Conservation (phyloP, 2,888 invertebrate species). For the Lepidonotus clava region DNA sequence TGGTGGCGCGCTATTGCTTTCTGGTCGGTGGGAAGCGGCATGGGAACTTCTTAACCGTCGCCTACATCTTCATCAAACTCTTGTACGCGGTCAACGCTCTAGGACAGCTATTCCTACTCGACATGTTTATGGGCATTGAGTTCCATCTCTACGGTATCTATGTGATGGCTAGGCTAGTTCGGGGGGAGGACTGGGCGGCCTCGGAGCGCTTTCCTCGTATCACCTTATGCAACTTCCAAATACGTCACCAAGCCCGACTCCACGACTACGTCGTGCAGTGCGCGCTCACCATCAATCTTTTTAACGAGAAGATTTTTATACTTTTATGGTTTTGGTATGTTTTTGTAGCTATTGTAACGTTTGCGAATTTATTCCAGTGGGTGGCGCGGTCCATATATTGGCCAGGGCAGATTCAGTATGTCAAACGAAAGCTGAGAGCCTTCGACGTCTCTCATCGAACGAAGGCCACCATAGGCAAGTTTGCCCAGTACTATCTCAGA, state of each 20-base stretch:
- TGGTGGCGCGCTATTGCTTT: constrained; percentile 76
- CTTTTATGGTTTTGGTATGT: constrained; percentile 82
- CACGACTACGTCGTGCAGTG: constrained; percentile 81
- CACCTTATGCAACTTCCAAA: constrained; percentile 79
- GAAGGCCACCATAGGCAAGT: constrained; percentile 60
- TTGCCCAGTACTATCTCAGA: constrained; percentile 64
- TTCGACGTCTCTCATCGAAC: constrained; percentile 61
- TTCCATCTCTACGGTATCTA: constrained; percentile 81
- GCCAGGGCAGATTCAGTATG: constrained; percentile 63
- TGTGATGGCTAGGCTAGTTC: constrained; percentile 80
- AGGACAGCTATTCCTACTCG: constrained; percentile 81
- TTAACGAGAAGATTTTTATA: constrained; percentile 78
- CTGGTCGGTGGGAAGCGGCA: constrained; percentile 79
- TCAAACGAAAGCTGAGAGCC: constrained; percentile 61
- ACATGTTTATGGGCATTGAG: constrained; percentile 81
- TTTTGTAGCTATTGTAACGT: constrained; percentile 79
- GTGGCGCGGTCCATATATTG: constrained; percentile 69
- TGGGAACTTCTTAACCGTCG: constrained; percentile 81
- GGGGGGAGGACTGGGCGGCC: constrained; percentile 77
- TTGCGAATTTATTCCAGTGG: constrained; percentile 80
- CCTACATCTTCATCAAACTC: constrained; percentile 80
- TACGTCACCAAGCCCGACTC: constrained; percentile 79
- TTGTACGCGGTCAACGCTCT: constrained; percentile 81
- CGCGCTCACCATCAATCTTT: constrained; percentile 73
- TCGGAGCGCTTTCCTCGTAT: constrained; percentile 78